Base-by-base conservation (phyloP, 2,888 invertebrate species). In the Scaptomyza flava region DNA sequence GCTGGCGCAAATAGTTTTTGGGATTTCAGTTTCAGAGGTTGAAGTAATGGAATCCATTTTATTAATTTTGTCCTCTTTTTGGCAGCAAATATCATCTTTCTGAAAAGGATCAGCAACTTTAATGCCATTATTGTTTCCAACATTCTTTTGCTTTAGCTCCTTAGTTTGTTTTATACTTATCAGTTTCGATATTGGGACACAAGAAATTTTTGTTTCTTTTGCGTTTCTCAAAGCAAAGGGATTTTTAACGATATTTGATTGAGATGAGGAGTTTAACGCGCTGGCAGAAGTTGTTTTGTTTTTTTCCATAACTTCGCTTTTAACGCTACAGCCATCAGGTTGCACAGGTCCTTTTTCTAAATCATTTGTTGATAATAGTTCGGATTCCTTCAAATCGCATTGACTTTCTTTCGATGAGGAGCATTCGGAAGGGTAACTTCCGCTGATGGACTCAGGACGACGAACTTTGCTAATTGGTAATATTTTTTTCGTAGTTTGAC, bases 101-200 rank as follows among this genome's bases (percentile, higher is more conserved):
- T 38, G 17, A 0, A 23, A 27, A 8, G 7, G 4, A n/a, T 7
- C 11, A 8, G 30, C 4, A 27, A 6, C 27, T 27, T 20, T 42
- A 20, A 34, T 31, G 6, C 33, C 20, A 11, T 11, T 9, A n/a
- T 43, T 14, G 2, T 30, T 8, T 20, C 17, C 27, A 8, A 2
- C 9, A 34, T 20, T 50, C n/a, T 9, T 7, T 3, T 42, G 20
- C 11, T 11, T 20, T 17, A 6, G 30, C 20, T 42, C 30, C 8
- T 20, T 1, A 8, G 20, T 5, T 3, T n/a, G 7, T 9, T 14
- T n/a, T 12, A 3, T 6, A 9, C 11, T 34, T 38, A 69, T 42
- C 20, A 73, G 31, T 50, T 73, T 76, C 6, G 77, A 57, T 42
- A 72, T 30, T 5, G 77, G 72, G 27, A 73, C 62, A 48, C 73